Conservation (phyloP, 2,113 vertebrate species). For the Morone chrysops region DNA sequence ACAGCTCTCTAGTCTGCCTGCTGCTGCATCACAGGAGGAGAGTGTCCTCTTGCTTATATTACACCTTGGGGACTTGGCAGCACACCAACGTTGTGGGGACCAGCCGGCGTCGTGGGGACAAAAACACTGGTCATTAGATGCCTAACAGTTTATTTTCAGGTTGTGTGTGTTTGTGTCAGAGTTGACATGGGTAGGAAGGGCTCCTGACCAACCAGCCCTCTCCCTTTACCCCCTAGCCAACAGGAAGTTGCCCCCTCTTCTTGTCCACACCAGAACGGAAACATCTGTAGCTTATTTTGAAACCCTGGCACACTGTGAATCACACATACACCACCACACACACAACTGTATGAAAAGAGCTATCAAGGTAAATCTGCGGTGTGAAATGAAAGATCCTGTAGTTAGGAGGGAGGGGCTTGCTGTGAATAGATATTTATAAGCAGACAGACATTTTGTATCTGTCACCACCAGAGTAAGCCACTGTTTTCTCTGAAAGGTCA, state of each 20-base stretch:
- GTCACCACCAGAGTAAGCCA: neutral
- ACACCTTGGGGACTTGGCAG: neutral
- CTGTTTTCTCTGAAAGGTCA: neutral
- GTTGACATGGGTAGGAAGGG: slow-evolving; percentile 30
- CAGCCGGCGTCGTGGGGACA: neutral
- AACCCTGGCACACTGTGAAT: slow-evolving; percentile 58
- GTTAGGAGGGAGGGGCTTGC: neutral
- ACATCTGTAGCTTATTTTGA: slow-evolving; percentile 87
- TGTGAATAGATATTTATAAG: neutral
- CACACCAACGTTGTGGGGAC: neutral
- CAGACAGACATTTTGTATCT: neutral
- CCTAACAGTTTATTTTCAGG: neutral
- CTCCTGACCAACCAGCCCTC: slow-evolving; percentile 50
- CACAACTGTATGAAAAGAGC: slow-evolving; percentile 30
- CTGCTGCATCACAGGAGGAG: neutral
- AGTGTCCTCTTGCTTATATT: neutral
- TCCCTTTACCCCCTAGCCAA: slow-evolving; percentile 54
- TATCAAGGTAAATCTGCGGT: slow-evolving; percentile 7
- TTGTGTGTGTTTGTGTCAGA: neutral
- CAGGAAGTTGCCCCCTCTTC: slow-evolving; percentile 80
- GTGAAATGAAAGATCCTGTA: slow-evolving; percentile 11
- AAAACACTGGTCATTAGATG: neutral
- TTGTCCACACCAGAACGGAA: slow-evolving; percentile 77
- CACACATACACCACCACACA: slow-evolving; percentile 47
- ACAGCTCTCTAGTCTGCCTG: neutral